phyloP scores from a whole-genome alignment of 1,140 invertebrate species.

The Pinna nobilis region DNA sequence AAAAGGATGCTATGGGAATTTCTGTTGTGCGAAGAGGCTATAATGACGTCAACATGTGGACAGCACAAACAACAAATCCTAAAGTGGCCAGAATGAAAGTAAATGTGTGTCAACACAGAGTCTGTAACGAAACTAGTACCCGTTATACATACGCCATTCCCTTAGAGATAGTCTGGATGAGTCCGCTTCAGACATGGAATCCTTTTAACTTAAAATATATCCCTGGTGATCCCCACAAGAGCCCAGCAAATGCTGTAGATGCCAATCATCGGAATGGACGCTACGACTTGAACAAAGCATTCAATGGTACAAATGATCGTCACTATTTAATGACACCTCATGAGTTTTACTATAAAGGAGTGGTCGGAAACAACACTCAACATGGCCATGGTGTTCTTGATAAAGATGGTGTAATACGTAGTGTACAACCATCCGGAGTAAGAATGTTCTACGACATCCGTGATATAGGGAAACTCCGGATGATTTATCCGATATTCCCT shows the following conservation, averaged over 20 bases:
- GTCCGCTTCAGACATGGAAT: constrained; percentile 52
- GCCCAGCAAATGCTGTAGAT: no score
- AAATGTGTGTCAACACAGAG: constrained; percentile 18
- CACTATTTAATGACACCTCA: constrained; percentile 58
- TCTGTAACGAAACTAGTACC: constrained; percentile 43
- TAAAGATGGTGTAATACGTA: constrained; percentile 21
- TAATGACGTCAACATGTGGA: constrained; percentile 54
- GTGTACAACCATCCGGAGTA: constrained; percentile 51
- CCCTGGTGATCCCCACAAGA: constrained; percentile 25
- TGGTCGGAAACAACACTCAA: constrained; percentile 53
- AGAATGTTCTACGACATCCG: constrained; percentile 52
- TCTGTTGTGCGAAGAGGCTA: constrained; percentile 46
- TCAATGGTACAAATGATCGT: constrained; percentile 52
- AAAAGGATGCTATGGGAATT: no score
- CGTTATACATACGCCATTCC: constrained; percentile 58
- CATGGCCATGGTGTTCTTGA: constrained; percentile 54
- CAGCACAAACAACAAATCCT: constrained; percentile 51
- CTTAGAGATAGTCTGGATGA: constrained; percentile 55
- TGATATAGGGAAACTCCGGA: constrained; percentile 53
- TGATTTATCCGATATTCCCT: constrained; percentile 63
- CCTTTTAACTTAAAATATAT: no score
- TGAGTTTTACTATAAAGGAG: constrained; percentile 62
- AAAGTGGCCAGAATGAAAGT: constrained; percentile 34
- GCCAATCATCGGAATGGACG: constrained; percentile 3
- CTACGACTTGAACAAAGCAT: constrained; percentile 38